Base-by-base conservation (phyloP, 2,888 invertebrate species). In the Nemotelus nigrinus region DNA sequence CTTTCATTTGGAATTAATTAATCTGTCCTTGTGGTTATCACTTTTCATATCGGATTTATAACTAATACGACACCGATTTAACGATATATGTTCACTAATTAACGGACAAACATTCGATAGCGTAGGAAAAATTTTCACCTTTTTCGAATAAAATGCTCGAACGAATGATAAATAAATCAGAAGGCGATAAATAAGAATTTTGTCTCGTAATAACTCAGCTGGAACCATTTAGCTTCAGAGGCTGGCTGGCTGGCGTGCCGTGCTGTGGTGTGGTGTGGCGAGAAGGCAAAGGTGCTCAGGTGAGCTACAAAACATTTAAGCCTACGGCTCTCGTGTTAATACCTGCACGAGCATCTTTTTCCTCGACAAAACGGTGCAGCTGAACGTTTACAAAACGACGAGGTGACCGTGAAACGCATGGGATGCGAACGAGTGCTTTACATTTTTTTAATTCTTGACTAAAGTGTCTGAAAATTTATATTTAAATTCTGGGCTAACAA, bases 61-160 rank as follows among this genome's bases (percentile, higher is more conserved):
- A 85, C 86, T 86, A 86, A 86, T 86, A 85, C 85, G 86, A 86
- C 86, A 85, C 85, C 85, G 85, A 86, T 86, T 86, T 86, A 85
- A 84, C 85, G 86, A 86, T 85, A 86, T 85, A 85, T 86, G 86
- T 86, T 86, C 85, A 84, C 86, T 86, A 86, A 86, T 86, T 86
- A 86, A 86, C 86, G 85, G 84, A 84, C 85, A 85, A 85, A 85
- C 78, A 78, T 68, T 57, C 48, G 65, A 76, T 65, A 64, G 53
- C 65, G 53, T 53, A 58, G 43, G 48, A 65, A 48, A 50, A 65
- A 65, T 76, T 65, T 76, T 76, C 76, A 65, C 74, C 74, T 63
- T 63, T 70, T 74, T 63, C 60, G 44, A 74, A 74, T 74, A 60
- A 65, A 53, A 76, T 78, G 77, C 79, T 63, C 74, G 60, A 43